Percentiles rank a stretch among this genome's conserved stretches.
Evolutionary conservation across 2,797 vertebrate genomes (phyloP).

Genomic region (Neosalanx taihuensis): DNA sequence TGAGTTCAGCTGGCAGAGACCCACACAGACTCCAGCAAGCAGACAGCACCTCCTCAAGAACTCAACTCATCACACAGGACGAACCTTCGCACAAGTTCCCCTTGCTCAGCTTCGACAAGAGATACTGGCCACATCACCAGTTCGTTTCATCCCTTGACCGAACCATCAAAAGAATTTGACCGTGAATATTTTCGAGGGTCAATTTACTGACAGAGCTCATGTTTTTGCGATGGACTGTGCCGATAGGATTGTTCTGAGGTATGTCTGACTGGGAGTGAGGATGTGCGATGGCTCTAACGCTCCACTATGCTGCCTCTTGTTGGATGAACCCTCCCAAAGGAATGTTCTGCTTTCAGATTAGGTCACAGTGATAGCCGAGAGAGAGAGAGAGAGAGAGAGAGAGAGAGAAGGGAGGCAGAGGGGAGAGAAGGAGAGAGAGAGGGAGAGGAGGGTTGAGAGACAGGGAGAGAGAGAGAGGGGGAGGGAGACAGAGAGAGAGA

Average conservation of each 20-base stretch:
- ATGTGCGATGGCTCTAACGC: background rate
- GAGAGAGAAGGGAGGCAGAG: background rate
- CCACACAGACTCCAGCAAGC: background rate
- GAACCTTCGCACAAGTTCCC: background rate
- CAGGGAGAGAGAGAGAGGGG: constrained; percentile 9
- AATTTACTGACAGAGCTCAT: background rate
- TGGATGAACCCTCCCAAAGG: constrained; percentile 31
- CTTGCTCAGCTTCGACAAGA: background rate
- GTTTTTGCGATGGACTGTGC: background rate
- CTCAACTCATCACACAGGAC: background rate
- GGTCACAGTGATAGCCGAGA: constrained; percentile 7
- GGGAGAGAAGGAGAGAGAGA: no score
- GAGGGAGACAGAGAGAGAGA: constrained; percentile 11
- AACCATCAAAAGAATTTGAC: constrained; percentile 5
- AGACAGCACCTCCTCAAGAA: background rate
- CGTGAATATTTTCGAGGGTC: background rate
- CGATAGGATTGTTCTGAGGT: background rate
- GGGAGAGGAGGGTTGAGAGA: constrained; percentile 10
- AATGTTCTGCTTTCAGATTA: constrained; percentile 44
- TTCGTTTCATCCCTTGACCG: background rate
- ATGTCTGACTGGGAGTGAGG: background rate
- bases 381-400: no score
- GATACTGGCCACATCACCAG: background rate
- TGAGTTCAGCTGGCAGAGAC: background rate
- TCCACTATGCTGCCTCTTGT: constrained; percentile 41